A percentile compares a stretch with the other conserved stretches of the same genome.
Evolutionary conservation across 2,888 invertebrate species (phyloP).

Genomic region (Dasysyrphus albostriatus): DNA sequence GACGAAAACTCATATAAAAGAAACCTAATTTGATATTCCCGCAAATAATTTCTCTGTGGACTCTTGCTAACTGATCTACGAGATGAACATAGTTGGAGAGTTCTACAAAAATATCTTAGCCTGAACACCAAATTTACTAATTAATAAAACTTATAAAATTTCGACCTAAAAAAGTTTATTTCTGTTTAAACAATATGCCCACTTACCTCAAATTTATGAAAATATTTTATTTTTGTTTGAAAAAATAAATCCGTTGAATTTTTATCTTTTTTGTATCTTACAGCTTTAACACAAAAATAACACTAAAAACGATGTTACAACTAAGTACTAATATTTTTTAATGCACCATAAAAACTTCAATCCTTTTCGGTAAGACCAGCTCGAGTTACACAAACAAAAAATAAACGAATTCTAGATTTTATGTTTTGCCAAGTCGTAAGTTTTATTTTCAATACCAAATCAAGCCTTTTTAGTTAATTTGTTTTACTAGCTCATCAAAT

Average conservation of each 20-base stretch:
- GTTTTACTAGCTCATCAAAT: not conserved
- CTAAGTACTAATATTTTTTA: not conserved
- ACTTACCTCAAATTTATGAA: not conserved
- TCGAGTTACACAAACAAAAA: not conserved
- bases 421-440: conserved; percentile 28
- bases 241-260: conserved; percentile 1
- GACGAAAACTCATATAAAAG: no score
- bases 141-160: not conserved
- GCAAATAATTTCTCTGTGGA: no score
- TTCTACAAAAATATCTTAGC: no score
- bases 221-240: not conserved
- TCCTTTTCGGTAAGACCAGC: conserved; percentile 33
- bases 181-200: not conserved
- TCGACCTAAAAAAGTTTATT: not conserved
- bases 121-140: no score
- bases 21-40: no score
- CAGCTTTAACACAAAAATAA: conserved; percentile 18
- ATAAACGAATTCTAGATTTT: conserved; percentile 21
- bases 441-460: conserved; percentile 41
- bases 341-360: conserved; percentile 6
- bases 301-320: not conserved
- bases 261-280: not conserved
- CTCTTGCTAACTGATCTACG: no score
- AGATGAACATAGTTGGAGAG: no score
- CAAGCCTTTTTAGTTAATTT: conserved; percentile 49